Percentiles rank a stretch among this genome's conserved stretches.
Conservation (phyloP, 1,140 invertebrate species). For the Pararge aegeria region DNA sequence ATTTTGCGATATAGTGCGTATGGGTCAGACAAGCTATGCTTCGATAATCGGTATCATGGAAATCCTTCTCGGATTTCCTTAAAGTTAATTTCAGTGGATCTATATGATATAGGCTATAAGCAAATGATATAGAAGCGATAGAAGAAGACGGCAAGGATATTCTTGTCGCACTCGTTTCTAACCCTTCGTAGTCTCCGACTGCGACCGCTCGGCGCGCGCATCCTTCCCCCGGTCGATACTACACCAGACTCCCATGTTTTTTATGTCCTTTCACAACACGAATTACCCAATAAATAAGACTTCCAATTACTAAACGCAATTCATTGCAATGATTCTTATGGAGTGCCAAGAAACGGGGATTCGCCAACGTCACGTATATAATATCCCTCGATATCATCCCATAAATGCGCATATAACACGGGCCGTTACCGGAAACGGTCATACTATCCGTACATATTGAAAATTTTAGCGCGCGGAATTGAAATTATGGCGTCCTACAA, state of each 20-base stretch:
- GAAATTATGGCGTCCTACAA: neutral
- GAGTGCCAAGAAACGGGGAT: conserved; percentile 1
- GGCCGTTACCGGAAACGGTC: conserved; percentile 6
- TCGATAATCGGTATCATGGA: neutral
- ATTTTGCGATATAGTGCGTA: neutral
- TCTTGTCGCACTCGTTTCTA: conserved; percentile 44
- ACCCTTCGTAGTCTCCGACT: conserved; percentile 45
- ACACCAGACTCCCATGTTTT: conserved; percentile 75
- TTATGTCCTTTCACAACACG: conserved; percentile 70
- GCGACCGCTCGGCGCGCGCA: conserved; percentile 60
- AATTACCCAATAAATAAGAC: conserved; percentile 66
- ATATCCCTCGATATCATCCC: conserved; percentile 8
- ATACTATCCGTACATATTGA: conserved; percentile 3
- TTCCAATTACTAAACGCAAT: conserved; percentile 63
- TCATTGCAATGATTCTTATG: conserved; percentile 33
- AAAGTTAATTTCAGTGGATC: neutral
- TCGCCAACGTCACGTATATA: neutral
- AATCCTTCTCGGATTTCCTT: too few species aligned
- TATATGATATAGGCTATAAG: neutral
- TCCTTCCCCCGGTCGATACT: conserved; percentile 67
- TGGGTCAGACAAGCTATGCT: neutral
- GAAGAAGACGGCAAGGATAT: conserved; percentile 42
- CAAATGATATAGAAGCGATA: conserved; percentile 29
- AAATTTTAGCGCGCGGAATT: conserved; percentile 7
- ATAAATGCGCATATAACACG: conserved; percentile 3